phyloP scores from a whole-genome alignment of 2,888 invertebrate genomes.

The Tubulanus polymorphus region DNA sequence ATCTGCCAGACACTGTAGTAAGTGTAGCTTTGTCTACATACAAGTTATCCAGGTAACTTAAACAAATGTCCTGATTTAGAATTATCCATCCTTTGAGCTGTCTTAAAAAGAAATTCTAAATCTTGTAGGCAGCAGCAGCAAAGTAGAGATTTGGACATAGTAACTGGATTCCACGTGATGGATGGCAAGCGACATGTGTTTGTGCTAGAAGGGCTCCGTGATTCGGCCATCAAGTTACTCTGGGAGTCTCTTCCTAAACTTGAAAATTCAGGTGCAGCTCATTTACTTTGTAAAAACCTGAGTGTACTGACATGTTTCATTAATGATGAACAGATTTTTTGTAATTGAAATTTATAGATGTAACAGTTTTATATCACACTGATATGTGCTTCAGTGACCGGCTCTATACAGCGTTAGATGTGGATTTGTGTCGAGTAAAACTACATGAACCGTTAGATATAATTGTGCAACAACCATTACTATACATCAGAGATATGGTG shows the following conservation, averaged over 20 bases:
- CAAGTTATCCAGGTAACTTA: conserved; percentile 45
- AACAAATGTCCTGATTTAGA: background rate
- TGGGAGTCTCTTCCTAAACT: conserved; percentile 42
- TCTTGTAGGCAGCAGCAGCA: conserved; percentile 42
- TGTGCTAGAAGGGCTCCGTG: conserved; percentile 47
- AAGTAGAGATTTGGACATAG: conserved; percentile 40
- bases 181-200: conserved; percentile 46
- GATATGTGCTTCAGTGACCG: conserved; percentile 44
- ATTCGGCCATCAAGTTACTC: conserved; percentile 34
- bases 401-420: conserved; percentile 48
- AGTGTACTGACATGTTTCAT: too few species aligned
- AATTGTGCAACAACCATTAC: conserved; percentile 47
- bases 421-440: conserved; percentile 47
- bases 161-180: conserved; percentile 51
- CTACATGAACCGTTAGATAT: conserved; percentile 45
- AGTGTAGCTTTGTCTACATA: conserved; percentile 50
- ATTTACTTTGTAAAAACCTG: too few species aligned
- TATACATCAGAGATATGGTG: conserved; percentile 52
- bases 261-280: conserved; percentile 37
- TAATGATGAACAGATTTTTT: background rate
- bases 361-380: conserved; percentile 47
- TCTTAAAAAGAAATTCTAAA: background rate
- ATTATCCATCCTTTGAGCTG: background rate
- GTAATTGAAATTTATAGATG: conserved; percentile 33
- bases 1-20: conserved; percentile 45